Base-by-base conservation (phyloP, 2,797 vertebrate species). In the Taenioides sp. region DNA sequence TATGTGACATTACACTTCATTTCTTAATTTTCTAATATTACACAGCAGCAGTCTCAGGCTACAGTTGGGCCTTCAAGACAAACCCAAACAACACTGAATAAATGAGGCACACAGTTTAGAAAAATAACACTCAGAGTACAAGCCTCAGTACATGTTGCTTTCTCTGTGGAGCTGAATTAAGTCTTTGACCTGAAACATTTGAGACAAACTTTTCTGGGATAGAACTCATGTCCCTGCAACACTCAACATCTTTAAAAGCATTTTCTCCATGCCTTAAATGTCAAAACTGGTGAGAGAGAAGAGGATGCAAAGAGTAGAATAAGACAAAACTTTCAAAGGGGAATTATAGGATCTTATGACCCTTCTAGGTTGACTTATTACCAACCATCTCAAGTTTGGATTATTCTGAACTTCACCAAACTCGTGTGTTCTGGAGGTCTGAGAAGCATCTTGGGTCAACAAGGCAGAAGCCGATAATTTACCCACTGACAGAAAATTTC, bases 381-480 rank as follows among this genome's bases (percentile, higher is more conserved):
- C 64, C 22, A 43, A 43, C 20, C n/a, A 49, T 49, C 22, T 23
- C 62, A 18, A 66, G 65, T 66, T 66, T 20, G 27, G 43, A 65
- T 16, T 27, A 34, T 4, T 22, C n/a, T 49, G 74, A 77, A 70
- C 43, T 22, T 60, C 43, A 57, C 74, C 67, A 72, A 69, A 69
- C 80, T 52, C 76, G 61, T 84, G 91, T 80, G 76, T 87, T 88
- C 90, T 79, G 90, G 88, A 95, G 92, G 92, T 95, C 92, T 87
- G 93, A 94, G 92, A 81, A 78, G 77, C 82, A 84, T 86, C 92
- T 93, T 92, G 93, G 96, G 96, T 97, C 97, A 97, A 96, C 96
- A 97, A 95, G 94, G 94, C 94, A 95, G 92, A 94, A 96, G 95
- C 95, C 95, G 95, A 97, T 98, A 96, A 98, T 97, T 97, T 97